phyloP scores from a whole-genome alignment of 2,888 invertebrate genomes.

The Nephrotoma flavescens region DNA sequence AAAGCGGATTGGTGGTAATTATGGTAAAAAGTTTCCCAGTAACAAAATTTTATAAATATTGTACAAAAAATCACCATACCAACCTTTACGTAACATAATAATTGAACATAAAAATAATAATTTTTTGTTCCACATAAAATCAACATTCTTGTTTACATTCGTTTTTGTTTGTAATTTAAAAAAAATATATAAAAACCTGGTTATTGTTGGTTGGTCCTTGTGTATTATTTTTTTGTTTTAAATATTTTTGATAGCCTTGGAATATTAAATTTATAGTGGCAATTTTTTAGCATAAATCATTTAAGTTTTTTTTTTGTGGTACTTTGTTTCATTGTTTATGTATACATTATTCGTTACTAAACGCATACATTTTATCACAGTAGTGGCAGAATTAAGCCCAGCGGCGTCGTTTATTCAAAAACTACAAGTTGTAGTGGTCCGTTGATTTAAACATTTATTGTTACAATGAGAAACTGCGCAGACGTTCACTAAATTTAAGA shows the following conservation, averaged over 20 bases:
- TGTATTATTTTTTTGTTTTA: neutral
- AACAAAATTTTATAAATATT: neutral
- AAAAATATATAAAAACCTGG: neutral
- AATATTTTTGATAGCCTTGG: neutral
- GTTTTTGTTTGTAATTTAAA: neutral
- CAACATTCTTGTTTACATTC: neutral
- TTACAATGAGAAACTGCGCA: no score
- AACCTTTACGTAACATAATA: neutral
- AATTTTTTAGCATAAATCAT: neutral
- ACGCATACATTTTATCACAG: neutral
- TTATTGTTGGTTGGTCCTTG: neutral
- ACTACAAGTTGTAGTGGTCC: no score
- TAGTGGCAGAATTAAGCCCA: no score
- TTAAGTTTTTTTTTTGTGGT: neutral
- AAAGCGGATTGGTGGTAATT: neutral
- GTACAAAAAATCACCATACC: no score
- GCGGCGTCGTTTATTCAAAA: no score
- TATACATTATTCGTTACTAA: neutral
- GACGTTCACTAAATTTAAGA: no score
- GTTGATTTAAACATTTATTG: no score
- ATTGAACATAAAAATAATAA: neutral
- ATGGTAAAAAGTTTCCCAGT: neutral
- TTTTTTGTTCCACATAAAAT: neutral
- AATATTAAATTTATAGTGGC: neutral
- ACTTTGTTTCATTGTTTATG: neutral